A percentile compares a stretch with the other conserved stretches of the same genome.
Conservation (phyloP, 2,113 vertebrate genomes). For the Merops nubicus region DNA sequence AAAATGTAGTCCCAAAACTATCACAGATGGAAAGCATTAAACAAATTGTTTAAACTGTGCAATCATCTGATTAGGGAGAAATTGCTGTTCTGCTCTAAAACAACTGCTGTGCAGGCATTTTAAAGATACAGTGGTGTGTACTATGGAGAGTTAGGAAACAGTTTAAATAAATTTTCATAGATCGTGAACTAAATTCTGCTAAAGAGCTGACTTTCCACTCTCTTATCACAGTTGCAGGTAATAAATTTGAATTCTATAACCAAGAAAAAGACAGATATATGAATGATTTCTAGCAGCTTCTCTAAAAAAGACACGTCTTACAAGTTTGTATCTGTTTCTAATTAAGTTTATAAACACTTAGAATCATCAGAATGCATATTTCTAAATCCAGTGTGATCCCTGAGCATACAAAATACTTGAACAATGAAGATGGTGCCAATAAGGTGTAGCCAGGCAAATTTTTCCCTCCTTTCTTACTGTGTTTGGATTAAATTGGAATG, state of each 20-base stretch:
- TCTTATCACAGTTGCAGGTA: neutral
- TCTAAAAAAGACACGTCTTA: neutral
- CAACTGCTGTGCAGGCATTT: neutral
- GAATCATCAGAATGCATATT: slow-evolving; percentile 4
- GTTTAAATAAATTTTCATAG: neutral
- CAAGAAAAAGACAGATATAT: neutral
- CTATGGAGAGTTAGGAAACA: neutral
- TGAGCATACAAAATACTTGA: neutral
- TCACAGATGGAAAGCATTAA: slow-evolving; percentile 48
- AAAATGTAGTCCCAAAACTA: neutral
- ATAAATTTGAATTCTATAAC: neutral
- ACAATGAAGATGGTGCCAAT: neutral
- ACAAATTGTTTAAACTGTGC: slow-evolving; percentile 15
- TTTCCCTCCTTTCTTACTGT: neutral
- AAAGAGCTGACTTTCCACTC: neutral
- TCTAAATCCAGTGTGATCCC: slow-evolving; percentile 10
- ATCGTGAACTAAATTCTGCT: neutral
- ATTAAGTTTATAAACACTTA: slow-evolving; percentile 56
- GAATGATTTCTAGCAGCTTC: neutral
- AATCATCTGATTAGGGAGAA: slow-evolving; percentile 23
- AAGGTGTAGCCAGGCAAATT: slow-evolving; percentile 31
- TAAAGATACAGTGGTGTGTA: neutral
- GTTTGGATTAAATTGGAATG: neutral
- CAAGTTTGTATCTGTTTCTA: slow-evolving; percentile 20
- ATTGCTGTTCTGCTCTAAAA: neutral